Evolutionary conservation across 1,140 invertebrate species (phyloP), one percentile per base, ranked within the genome.

Genomic region (Streblospio benedicti): DNA sequence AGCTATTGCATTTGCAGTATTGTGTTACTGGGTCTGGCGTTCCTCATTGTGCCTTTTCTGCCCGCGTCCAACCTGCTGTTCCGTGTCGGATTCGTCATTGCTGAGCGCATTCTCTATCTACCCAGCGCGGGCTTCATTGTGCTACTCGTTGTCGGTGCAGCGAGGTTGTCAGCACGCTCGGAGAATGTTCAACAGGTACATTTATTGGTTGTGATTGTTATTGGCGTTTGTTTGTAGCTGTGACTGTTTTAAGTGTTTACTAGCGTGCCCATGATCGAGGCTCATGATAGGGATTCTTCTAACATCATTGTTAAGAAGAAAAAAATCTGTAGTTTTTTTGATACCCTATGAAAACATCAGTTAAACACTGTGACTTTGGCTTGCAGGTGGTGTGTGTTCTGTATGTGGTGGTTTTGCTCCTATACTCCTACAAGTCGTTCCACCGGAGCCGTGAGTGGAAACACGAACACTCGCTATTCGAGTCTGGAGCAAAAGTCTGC

Each of bases 11-110:
- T n/a, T n/a, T n/a, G n/a, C n/a, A n/a, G n/a, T n/a, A n/a, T n/a
- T n/a, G n/a, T 74, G 3, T 61, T 67, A 0, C 59, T 75, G 63
- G 70, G 69, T 82, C 78, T 93, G 61, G 86, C 89, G 33, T 83
- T 95, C 70, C 81, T 93, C 68, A 84, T 92, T 30, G 79, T 97
- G 38, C 90, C 94, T 56, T 97, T 96, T 77, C 77, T 98, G 44
- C 94, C 94, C n/a, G 93, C 93, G 0, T 92, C 89, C 38, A 98
- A 98, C 81, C 79, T 97, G 6, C 93, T 97, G 77, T 94, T 97
- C 71, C 91, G 93, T 0, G 94, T 97, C 57, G 94, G 94, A 2
- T 98, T 97, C 78, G 93, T 97, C 28, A 85, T 98, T 14, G 94
- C 94, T 1, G 94, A 98, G 78, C 79, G 94, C 66, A 87, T 96